phyloP scores from a whole-genome alignment of 2,113 vertebrate genomes.

The Melanerpes aurifrons region DNA sequence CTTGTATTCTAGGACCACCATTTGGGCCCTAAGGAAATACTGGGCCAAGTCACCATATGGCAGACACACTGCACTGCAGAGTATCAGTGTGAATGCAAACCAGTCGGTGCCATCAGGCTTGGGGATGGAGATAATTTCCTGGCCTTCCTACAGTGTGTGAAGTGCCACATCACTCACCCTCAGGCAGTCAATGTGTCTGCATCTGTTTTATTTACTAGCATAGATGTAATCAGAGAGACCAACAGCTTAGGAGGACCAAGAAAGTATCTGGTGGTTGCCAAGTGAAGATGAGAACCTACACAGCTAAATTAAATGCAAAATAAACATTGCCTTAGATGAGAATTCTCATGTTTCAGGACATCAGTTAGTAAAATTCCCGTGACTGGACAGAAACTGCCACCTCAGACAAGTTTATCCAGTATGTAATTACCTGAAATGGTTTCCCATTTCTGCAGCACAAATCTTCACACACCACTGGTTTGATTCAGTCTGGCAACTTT shows the following conservation, averaged over 20 bases:
- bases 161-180: neutral
- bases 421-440: neutral
- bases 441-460: neutral
- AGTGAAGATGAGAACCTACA: neutral
- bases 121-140: neutral
- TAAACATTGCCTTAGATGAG: neutral
- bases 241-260: neutral
- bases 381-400: neutral
- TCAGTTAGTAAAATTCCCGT: neutral
- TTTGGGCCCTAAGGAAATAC: neutral
- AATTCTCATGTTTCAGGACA: neutral
- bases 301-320: neutral
- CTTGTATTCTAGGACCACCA: neutral
- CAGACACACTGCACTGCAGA: neutral
- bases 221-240: neutral
- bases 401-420: neutral
- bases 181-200: neutral
- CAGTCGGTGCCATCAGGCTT: neutral
- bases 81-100: neutral
- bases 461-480: neutral
- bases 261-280: neutral
- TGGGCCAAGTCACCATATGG: accelerated
- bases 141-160: accelerated
- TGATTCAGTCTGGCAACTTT: neutral
- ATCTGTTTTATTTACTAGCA: neutral